Base-by-base conservation (phyloP, 23 tunicate species). In the Trididemnum clinides region DNA sequence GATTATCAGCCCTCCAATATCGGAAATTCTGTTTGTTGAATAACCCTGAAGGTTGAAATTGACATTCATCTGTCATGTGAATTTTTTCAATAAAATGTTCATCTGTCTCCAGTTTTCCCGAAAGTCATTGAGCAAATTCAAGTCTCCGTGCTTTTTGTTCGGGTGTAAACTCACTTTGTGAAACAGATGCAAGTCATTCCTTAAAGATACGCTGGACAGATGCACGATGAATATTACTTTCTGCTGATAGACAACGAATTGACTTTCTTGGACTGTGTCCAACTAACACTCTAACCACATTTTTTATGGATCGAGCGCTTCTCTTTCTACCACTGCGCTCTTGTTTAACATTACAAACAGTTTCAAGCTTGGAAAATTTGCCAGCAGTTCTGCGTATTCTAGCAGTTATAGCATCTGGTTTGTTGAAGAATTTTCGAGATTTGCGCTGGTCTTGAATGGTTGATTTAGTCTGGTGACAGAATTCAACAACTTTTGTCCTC, bases 241-340 rank as follows among this genome's bases (percentile, higher is more conserved):
- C 75, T 25, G 23, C 75, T 30, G 75, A 69, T 35, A 69, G 75
- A 69, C 75, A 33, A 33, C 36, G 75, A 27, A 69, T 27, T 18
- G 36, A 69, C 32, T 69, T 69, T 10, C 75, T 6, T 30, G 36
- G 75, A 33, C 75, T 69, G 10, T n/a, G 36, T 33, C 10, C 34
- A 20, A 27, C 36, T 31, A 25, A 20, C 15, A 28, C 38, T 33
- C 75, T 69, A 4, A 30, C 75, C 75, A 69, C 75, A 69, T 69
- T 31, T 25, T 69, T 37, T n/a, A 10, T 37, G 7, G 75, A 69
- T 4, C 75, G 36, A 62, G 75, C 36, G 5, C 36, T n/a, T n/a
- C n/a, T 69, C 39, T n/a, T 69, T 6, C 75, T 69, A 69, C 75
- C 36, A 69, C 75, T 69, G 75, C 39, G 36, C 32, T n/a, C 75